A percentile compares a stretch with the other conserved stretches of the same genome.
These are phyloP conservation scores for Mirounga angustirostris DNA, from an alignment of 2,113 vertebrate species.

Conservation along the genomic window DNA sequence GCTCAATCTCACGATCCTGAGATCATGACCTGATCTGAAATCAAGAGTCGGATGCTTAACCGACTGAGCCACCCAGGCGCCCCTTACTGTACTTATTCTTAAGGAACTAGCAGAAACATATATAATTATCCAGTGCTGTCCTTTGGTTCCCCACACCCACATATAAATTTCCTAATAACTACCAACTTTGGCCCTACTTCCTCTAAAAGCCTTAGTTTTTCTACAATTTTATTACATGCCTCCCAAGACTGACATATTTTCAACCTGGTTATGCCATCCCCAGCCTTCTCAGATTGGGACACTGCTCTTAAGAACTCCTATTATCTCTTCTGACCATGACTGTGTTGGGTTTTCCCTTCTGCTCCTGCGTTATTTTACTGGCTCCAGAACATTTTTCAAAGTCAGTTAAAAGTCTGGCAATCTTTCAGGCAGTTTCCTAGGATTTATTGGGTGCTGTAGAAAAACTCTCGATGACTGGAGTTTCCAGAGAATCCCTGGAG, in stretches of 20 bases:
- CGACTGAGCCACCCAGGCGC: background rate
- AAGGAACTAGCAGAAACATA: background rate
- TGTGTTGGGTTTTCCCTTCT: background rate
- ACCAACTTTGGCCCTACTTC: background rate
- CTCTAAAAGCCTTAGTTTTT: background rate
- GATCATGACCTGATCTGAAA: background rate
- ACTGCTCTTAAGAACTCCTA: background rate
- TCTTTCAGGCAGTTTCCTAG: slow-evolving; percentile 63
- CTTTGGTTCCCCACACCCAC: background rate
- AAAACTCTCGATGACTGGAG: slow-evolving; percentile 63
- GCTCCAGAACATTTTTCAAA: slow-evolving; percentile 57
- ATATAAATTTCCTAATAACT: background rate
- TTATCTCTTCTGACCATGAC: background rate
- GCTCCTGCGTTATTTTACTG: slow-evolving; percentile 56
- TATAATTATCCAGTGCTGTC: background rate
- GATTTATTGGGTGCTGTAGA: slow-evolving; percentile 76
- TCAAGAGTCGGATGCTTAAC: background rate
- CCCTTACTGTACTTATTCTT: background rate
- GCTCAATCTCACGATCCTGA: background rate
- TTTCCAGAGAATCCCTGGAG: slow-evolving; percentile 71
- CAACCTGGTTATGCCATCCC: no score
- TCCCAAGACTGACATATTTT: background rate
- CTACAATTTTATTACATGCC: background rate
- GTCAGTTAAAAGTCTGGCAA: slow-evolving; percentile 63
- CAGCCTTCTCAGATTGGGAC: background rate